Evolutionary conservation across 2,797 vertebrate species (phyloP).

Genomic region (Eutrigla gurnardus): DNA sequence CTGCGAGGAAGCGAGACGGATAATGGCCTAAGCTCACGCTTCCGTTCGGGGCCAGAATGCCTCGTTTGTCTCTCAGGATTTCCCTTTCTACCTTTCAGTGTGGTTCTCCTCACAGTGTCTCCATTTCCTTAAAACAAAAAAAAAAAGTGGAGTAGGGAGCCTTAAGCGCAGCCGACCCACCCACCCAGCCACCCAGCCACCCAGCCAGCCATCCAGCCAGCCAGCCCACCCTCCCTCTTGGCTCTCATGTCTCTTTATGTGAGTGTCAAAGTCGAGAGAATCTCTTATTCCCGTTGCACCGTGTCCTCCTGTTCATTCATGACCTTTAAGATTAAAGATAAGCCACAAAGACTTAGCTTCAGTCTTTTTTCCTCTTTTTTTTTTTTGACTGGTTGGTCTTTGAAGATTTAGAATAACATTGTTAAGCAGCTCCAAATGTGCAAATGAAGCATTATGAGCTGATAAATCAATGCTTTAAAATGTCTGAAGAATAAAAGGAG

Average conservation of each 20-base stretch:
- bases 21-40: slow-evolving; percentile 64
- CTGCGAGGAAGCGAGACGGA: slow-evolving; percentile 65
- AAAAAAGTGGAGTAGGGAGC: slow-evolving; percentile 52
- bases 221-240: slow-evolving; percentile 22
- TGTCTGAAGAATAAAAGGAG: slow-evolving; percentile 47
- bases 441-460: slow-evolving; percentile 56
- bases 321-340: slow-evolving; percentile 78
- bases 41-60: slow-evolving; percentile 55
- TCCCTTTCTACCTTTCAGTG: slow-evolving; percentile 54
- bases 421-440: slow-evolving; percentile 57
- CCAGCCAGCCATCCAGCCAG: slow-evolving; percentile 24
- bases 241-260: slow-evolving; percentile 67
- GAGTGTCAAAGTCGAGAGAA: slow-evolving; percentile 69
- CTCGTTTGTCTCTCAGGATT: slow-evolving; percentile 71
- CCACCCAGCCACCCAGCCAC: slow-evolving; percentile 1
- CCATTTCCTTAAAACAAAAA: slow-evolving; percentile 23
- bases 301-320: slow-evolving; percentile 62
- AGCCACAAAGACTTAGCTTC: slow-evolving; percentile 70
- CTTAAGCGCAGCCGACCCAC: slow-evolving; percentile 22
- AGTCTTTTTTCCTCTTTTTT: slow-evolving; percentile 39
- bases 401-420: slow-evolving; percentile 61
- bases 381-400: slow-evolving; percentile 37
- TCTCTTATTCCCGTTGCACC: slow-evolving; percentile 59
- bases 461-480: slow-evolving; percentile 57
- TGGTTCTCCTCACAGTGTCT: slow-evolving; percentile 47